Evolutionary conservation across 2,113 vertebrate species (phyloP).

Genomic region (Telmatochromis bifrenatus): DNA sequence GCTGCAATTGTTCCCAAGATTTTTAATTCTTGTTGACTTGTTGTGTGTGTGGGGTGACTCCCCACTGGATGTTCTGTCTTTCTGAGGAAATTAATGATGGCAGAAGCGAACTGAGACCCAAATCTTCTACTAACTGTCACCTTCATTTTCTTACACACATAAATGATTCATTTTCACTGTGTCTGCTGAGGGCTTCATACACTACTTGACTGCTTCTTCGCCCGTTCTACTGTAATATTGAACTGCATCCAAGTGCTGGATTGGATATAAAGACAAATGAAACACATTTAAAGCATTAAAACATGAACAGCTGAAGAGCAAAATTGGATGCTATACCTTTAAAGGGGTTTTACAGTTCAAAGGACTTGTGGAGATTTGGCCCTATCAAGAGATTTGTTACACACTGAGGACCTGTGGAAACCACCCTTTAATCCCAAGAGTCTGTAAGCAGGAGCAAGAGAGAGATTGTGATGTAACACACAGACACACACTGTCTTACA

Average conservation of each 20-base stretch:
- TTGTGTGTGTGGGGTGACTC: not conserved
- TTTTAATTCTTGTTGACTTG: not conserved
- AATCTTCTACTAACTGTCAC: not conserved
- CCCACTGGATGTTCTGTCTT: not conserved
- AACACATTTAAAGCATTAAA: not conserved
- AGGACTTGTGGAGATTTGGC: slow-evolving; percentile 20
- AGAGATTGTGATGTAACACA: not conserved
- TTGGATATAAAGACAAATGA: not conserved
- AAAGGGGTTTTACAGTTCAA: slow-evolving; percentile 20
- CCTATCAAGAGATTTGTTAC: slow-evolving; percentile 35
- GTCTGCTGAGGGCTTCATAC: not conserved
- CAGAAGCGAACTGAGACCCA: slow-evolving; percentile 14
- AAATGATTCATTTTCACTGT: not conserved
- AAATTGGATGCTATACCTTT: slow-evolving; percentile 1
- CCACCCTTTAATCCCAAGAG: slow-evolving; percentile 27
- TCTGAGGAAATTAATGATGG: slow-evolving; percentile 9
- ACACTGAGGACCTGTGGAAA: slow-evolving; percentile 30
- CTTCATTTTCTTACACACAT: not conserved
- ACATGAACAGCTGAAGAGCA: not conserved
- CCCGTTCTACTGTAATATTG: not conserved
- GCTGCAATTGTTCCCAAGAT: not conserved
- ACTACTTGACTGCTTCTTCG: not conserved
- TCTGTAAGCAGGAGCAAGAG: not conserved
- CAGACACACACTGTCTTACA: not conserved
- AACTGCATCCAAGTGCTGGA: not conserved